These are phyloP conservation scores for Drosophila limbata DNA, from an alignment of 2,888 invertebrate species.

Conservation along the genomic window DNA sequence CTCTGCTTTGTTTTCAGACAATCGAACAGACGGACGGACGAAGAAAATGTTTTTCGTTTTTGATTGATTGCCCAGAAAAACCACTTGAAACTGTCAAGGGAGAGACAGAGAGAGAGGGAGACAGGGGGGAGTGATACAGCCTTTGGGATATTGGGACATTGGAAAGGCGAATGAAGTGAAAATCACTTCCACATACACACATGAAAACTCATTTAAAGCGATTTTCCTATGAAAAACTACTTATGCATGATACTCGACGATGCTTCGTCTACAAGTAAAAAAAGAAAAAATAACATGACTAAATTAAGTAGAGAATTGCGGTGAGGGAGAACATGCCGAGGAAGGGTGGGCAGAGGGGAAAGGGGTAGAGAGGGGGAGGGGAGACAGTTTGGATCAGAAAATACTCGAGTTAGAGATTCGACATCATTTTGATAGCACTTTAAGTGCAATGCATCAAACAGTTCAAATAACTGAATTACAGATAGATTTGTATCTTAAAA, in stretches of 20 bases:
- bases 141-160: conserved; percentile 23
- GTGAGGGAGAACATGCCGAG: neutral
- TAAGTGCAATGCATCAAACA: neutral
- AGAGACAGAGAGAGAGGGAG: conserved; percentile 4
- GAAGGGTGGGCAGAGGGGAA: neutral
- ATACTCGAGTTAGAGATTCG: conserved; percentile 14
- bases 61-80: conserved; percentile 78
- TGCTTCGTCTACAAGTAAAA: conserved; percentile 22
- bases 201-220: conserved; percentile 26
- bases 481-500: neutral
- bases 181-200: conserved; percentile 64
- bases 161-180: conserved; percentile 65
- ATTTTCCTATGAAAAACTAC: conserved; percentile 74
- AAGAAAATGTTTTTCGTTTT: conserved; percentile 57
- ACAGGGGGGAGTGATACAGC: conserved; percentile 8
- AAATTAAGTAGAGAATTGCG: conserved; percentile 39
- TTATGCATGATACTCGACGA: conserved; percentile 48
- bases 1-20: conserved; percentile 51
- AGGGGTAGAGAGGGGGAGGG: neutral
- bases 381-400: neutral
- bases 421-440: conserved; percentile 1
- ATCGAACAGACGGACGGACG: conserved; percentile 3
- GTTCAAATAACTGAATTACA: neutral
- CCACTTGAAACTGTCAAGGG: conserved; percentile 75
- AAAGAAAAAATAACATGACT: conserved; percentile 44